Evolutionary conservation across 2,888 invertebrate genomes (phyloP).

Genomic region (Drosophila lutescens): DNA sequence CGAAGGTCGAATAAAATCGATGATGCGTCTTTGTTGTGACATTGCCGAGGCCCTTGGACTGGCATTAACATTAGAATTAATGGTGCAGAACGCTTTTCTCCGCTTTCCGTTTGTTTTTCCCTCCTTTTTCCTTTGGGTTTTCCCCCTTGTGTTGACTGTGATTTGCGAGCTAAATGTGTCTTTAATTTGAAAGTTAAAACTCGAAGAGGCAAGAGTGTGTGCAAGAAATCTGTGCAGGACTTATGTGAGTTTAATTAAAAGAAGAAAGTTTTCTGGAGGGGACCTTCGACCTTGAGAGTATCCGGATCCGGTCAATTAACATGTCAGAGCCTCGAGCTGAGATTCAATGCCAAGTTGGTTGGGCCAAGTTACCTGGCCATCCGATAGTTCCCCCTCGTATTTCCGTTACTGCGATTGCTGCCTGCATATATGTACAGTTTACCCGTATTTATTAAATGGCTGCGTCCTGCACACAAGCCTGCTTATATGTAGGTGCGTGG

Average conservation of each 20-base stretch:
- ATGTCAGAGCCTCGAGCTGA: conserved; percentile 30
- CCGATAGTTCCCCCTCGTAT: neutral
- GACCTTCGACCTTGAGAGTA: conserved; percentile 1
- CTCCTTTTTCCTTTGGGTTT: neutral
- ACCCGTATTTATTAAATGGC: conserved; percentile 27
- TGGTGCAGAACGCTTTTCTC: conserved; percentile 68
- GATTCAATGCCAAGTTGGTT: conserved; percentile 31
- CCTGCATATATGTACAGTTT: neutral
- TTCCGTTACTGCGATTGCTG: conserved; percentile 13
- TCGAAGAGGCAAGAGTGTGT: conserved; percentile 19
- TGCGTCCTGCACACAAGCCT: neutral
- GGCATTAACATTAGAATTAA: conserved; percentile 78
- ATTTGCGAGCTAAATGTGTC: conserved; percentile 65
- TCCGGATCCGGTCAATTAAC: conserved; percentile 29
- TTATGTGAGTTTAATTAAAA: conserved; percentile 36
- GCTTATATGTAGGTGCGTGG: conserved; percentile 3
- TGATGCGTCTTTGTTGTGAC: conserved; percentile 55
- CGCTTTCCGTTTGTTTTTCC: conserved; percentile 34
- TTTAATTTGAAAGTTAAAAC: conserved; percentile 67
- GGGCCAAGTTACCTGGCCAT: conserved; percentile 24
- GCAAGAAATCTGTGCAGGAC: conserved; percentile 9
- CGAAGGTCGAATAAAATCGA: conserved; percentile 79
- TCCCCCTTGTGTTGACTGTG: conserved; percentile 20
- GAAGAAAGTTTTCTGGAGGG: conserved; percentile 7
- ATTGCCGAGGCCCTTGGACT: conserved; percentile 40